Conservation (phyloP, 1,140 invertebrate species). For the Drosophila funebris region DNA sequence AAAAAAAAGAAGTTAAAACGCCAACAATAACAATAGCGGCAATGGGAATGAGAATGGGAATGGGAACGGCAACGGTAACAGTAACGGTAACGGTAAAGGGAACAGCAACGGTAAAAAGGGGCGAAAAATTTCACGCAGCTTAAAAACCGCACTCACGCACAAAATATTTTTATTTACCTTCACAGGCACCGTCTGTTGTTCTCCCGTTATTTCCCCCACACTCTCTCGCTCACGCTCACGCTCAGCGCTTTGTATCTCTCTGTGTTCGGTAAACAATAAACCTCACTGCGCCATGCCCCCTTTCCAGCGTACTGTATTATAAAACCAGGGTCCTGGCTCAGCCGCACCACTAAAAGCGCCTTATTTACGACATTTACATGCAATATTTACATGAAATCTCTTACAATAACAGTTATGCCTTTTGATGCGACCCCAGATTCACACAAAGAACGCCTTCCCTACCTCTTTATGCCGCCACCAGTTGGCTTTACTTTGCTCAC, state of each 20-base stretch:
- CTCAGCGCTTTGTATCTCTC: slow-evolving; percentile 14
- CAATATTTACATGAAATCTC: slow-evolving; percentile 81
- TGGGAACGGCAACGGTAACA: not conserved
- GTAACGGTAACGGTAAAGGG: slow-evolving; percentile 14
- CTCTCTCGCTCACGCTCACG: not conserved
- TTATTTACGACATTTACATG: slow-evolving; percentile 80
- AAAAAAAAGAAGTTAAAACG: slow-evolving; percentile 26
- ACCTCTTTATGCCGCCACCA: slow-evolving; percentile 8
- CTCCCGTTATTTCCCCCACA: not conserved
- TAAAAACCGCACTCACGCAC: slow-evolving; percentile 81
- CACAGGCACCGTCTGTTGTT: not conserved
- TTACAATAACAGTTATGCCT: slow-evolving; percentile 80
- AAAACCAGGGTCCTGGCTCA: slow-evolving; percentile 4
- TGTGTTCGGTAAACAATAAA: slow-evolving; percentile 70
- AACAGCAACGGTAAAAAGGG: slow-evolving; percentile 23
- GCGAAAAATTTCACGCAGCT: slow-evolving; percentile 76
- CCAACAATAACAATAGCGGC: slow-evolving; percentile 15
- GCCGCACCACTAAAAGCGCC: slow-evolving; percentile 71
- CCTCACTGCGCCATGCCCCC: slow-evolving; percentile 30
- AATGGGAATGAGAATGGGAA: too few relatives aligned
- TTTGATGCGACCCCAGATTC: slow-evolving; percentile 54
- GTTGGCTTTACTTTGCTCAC: slow-evolving; percentile 35
- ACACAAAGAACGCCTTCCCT: slow-evolving; percentile 6
- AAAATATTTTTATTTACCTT: slow-evolving; percentile 82
- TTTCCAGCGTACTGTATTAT: slow-evolving; percentile 9